A percentile compares a stretch with the other conserved stretches of the same genome.
Evolutionary conservation across 2,888 invertebrate species (phyloP).

Genomic region (Leptopilina syphax): DNA sequence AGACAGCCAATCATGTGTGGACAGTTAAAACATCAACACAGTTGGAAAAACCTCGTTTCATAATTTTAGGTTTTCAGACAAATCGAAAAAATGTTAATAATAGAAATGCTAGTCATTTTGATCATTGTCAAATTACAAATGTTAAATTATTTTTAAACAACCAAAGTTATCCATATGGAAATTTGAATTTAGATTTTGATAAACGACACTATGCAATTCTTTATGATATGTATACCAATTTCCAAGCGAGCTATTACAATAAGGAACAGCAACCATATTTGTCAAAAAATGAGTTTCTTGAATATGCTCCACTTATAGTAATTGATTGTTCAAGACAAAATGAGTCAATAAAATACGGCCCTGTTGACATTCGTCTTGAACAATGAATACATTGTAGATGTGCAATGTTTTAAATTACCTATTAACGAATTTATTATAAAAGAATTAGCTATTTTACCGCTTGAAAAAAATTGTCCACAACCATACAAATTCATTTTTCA

Average conservation of each 20-base stretch:
- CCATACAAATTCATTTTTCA: slow-evolving; percentile 40
- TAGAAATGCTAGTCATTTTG: neutral
- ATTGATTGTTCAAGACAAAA: slow-evolving; percentile 7
- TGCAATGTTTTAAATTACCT: slow-evolving; percentile 44
- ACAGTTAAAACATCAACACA: no score
- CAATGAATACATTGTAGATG: slow-evolving; percentile 42
- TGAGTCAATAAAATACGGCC: neutral
- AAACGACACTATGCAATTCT: neutral
- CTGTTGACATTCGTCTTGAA: neutral
- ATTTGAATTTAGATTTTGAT: neutral
- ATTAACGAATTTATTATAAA: slow-evolving; percentile 43
- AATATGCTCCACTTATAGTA: neutral
- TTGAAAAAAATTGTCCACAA: neutral
- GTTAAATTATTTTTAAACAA: slow-evolving; percentile 8
- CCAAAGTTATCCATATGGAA: neutral
- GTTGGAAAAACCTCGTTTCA: no score
- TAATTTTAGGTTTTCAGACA: neutral
- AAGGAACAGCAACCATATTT: neutral
- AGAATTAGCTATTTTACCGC: slow-evolving; percentile 38
- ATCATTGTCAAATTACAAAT: slow-evolving; percentile 5
- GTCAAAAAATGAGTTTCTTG: neutral
- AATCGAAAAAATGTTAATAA: neutral
- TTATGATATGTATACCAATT: neutral
- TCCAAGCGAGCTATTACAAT: neutral
- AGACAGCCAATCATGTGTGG: no score